Base-by-base conservation (phyloP, 2,888 invertebrate genomes). In the Anaspis maculata region DNA sequence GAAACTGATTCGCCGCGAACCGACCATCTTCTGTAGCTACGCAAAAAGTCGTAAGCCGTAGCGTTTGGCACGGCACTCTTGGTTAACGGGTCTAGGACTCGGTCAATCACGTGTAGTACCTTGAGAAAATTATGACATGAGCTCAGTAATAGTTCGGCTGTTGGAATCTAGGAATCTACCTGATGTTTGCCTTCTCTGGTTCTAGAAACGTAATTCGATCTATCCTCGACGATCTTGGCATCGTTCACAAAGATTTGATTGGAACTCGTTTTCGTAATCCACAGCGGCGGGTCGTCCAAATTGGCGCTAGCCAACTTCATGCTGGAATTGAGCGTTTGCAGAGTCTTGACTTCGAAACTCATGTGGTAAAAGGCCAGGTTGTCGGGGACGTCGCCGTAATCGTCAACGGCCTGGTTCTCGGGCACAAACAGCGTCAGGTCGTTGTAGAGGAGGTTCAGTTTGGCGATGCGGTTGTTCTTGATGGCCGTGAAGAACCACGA, bases 381-480 rank as follows among this genome's bases (percentile, higher is more conserved):
- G 10, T 83, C 77, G 38, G 78, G 28, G 64, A 69, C 37, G 44
- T 57, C 43, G 48, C 57, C 48, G 48, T 57, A 32, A 41, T 74
- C 71, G 63, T 79, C 78, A 67, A 90, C 86, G 31, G 89, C 89
- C 48, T 76, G 73, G 66, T 90, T 88, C 44, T 83, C 85, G 6
- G 90, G 89, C 37, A 85, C 88, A 56, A 90, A 90, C 40, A 90
- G 69, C 4, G 90, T 90, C 57, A 85, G 74, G 55, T 80, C 76
- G 39, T 84, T 74, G 57, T 78, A 74, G 49, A 77, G 71, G 13
- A 90, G 68, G 22, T 80, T 79, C 13, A 74, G 71, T 57, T 79
- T 83, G 13, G 82, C 83, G 2, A 43, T 42, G 30, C 71, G 71
- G 64, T 81, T 83, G 41, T 76, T 72, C 48, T 80, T 79, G 56